Evolutionary conservation across 2,113 vertebrate genomes (phyloP).

Genomic region (Peromyscus polionotus): DNA sequence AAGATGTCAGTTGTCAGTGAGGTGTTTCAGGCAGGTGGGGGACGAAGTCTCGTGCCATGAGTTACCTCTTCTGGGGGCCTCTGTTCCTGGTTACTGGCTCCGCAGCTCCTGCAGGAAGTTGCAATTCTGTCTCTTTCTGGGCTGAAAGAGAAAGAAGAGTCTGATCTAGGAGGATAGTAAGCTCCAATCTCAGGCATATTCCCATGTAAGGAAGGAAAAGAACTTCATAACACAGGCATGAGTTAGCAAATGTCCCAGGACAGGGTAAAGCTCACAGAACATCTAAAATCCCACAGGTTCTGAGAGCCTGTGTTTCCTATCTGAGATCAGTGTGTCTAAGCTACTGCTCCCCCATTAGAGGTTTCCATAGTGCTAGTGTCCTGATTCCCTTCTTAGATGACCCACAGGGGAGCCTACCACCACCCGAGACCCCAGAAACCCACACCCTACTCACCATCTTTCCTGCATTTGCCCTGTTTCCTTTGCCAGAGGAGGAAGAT

Average conservation of each 20-base stretch:
- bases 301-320: rapidly evolving
- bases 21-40: rapidly evolving
- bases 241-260: background rate
- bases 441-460: background rate
- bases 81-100: rapidly evolving
- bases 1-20: background rate
- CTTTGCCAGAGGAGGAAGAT: background rate
- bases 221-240: rapidly evolving
- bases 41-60: rapidly evolving
- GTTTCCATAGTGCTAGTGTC: background rate
- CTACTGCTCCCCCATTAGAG: no score
- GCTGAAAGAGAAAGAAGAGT: background rate
- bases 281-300: no score
- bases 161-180: background rate
- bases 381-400: rapidly evolving
- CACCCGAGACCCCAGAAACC: background rate
- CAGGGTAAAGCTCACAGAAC: background rate
- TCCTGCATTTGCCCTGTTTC: background rate
- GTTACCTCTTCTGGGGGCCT: background rate
- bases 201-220: background rate
- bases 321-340: no score
- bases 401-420: background rate
- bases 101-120: rapidly evolving
- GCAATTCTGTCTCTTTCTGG: background rate
- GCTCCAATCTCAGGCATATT: background rate